A percentile compares a stretch with the other conserved stretches of the same genome.
phyloP scores from a whole-genome alignment of 2,888 invertebrate genomes.

The Ochropleura leucogaster region DNA sequence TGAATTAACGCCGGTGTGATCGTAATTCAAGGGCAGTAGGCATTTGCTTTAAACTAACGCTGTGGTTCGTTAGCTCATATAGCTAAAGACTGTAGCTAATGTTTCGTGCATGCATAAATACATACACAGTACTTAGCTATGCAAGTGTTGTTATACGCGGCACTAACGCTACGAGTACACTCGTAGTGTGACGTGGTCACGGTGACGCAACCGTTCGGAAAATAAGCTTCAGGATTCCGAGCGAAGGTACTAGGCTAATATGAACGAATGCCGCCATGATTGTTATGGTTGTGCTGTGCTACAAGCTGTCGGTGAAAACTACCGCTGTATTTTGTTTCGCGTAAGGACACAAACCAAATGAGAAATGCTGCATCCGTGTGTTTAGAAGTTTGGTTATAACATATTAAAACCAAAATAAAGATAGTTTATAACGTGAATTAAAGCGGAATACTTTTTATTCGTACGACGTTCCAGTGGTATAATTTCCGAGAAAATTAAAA shows the following conservation, averaged over 20 bases:
- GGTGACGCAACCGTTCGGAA: background rate
- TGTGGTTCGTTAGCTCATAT: too few relatives aligned
- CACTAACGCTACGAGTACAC: background rate
- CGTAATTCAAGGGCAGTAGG: background rate
- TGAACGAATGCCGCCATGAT: background rate
- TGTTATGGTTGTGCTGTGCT: background rate
- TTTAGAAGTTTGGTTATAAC: background rate
- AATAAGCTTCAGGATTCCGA: background rate
- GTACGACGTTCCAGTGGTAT: background rate
- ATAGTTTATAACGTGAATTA: background rate
- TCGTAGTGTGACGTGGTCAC: background rate
- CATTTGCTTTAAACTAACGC: background rate
- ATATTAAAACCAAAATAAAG: too few relatives aligned
- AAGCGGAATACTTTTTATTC: background rate
- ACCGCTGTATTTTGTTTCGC: background rate
- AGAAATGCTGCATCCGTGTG: background rate
- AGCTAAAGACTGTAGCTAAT: too few relatives aligned
- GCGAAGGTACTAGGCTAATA: constrained; percentile 17
- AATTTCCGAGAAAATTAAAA: background rate
- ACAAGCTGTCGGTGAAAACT: background rate
- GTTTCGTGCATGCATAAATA: background rate
- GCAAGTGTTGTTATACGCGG: background rate
- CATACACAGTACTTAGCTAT: background rate
- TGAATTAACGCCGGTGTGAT: background rate
- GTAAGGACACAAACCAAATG: background rate